Evolutionary conservation across 2,113 vertebrate species (phyloP).

Genomic region (Xiphias gladius): DNA sequence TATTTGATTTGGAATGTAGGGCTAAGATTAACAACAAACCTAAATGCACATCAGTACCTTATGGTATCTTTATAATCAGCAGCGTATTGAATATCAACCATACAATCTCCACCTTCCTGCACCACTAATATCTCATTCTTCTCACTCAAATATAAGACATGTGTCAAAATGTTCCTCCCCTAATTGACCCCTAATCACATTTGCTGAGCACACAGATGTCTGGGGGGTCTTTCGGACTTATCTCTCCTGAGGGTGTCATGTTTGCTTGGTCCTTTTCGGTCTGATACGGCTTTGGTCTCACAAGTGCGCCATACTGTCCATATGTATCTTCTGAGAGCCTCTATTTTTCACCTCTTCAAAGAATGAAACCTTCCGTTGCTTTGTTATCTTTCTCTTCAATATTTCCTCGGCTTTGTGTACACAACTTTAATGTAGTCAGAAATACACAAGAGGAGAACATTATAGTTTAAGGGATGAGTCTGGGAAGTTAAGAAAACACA

Average conservation of each 20-base stretch:
- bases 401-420: neutral
- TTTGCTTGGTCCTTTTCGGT: slow-evolving; percentile 54
- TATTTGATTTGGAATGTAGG: neutral
- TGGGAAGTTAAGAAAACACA: slow-evolving; percentile 26
- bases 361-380: neutral
- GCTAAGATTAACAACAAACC: slow-evolving; percentile 17
- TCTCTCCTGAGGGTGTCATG: slow-evolving; percentile 71
- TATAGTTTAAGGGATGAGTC: neutral
- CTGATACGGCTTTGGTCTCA: neutral
- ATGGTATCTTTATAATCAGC: slow-evolving; percentile 43
- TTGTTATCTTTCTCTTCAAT: neutral
- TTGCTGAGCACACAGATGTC: slow-evolving; percentile 77
- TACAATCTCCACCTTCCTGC: slow-evolving; percentile 45
- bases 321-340: slow-evolving; percentile 6
- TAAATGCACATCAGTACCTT: slow-evolving; percentile 26
- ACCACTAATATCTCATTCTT: slow-evolving; percentile 57
- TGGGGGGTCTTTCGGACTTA: slow-evolving; percentile 61
- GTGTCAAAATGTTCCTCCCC: slow-evolving; percentile 79
- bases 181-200: slow-evolving; percentile 80
- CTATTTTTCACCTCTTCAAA: slow-evolving; percentile 1
- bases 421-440: neutral
- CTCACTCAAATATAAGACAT: slow-evolving; percentile 77
- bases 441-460: neutral
- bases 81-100: slow-evolving; percentile 52
- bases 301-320: slow-evolving; percentile 12